phyloP scores from a whole-genome alignment of 2,888 invertebrate genomes.

The Pollenia labialis region DNA sequence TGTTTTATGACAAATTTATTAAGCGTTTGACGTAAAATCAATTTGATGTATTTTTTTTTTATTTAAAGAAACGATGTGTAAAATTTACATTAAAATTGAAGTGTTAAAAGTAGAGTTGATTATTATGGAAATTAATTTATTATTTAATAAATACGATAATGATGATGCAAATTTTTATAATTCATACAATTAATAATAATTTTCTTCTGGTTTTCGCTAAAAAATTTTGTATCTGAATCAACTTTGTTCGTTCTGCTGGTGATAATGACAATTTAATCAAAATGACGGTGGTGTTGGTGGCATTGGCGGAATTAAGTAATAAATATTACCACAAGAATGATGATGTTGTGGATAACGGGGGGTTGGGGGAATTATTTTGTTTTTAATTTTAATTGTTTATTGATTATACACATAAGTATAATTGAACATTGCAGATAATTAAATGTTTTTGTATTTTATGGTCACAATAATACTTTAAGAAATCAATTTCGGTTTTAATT shows the following conservation, averaged over 20 bases:
- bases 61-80: conserved; percentile 30
- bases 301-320: conserved; percentile 15
- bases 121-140: conserved; percentile 41
- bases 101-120: conserved; percentile 46
- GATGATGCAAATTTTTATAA: conserved; percentile 31
- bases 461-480: conserved; percentile 42
- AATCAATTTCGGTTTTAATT: conserved; percentile 53
- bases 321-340: not conserved
- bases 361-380: conserved; percentile 45
- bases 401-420: conserved; percentile 20
- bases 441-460: conserved; percentile 10
- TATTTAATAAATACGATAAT: conserved; percentile 42
- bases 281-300: not conserved
- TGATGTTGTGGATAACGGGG: conserved; percentile 8
- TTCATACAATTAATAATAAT: not conserved
- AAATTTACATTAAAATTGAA: conserved; percentile 59
- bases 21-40: conserved; percentile 49
- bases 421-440: conserved; percentile 42
- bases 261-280: not conserved
- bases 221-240: no score
- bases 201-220: not conserved
- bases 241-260: not conserved
- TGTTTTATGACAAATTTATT: conserved; percentile 41
- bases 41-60: conserved; percentile 10
- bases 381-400: conserved; percentile 68